Conservation (phyloP, 2,888 invertebrate species). For the Athalia cordata region DNA sequence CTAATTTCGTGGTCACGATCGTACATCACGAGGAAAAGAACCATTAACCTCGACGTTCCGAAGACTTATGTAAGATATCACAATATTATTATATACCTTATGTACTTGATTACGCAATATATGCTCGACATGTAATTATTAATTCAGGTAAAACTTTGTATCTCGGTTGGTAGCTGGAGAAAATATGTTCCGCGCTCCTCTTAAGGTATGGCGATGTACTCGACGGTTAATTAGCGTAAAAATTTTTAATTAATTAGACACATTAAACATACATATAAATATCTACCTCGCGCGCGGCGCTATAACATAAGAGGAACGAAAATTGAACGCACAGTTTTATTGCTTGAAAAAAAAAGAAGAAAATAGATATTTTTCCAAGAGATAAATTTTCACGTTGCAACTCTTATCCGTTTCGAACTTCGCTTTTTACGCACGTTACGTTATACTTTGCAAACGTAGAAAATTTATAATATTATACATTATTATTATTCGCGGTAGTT, state of each 20-base stretch:
- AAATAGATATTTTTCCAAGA: too few species aligned
- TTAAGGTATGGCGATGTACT: constrained; percentile 23
- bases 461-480: background rate
- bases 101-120: background rate
- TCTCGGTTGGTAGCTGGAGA: background rate
- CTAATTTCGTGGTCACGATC: constrained; percentile 28
- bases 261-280: too few species aligned
- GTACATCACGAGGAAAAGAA: constrained; percentile 14
- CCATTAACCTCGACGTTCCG: background rate
- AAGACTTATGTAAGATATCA: too few species aligned
- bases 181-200: constrained; percentile 12
- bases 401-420: too few species aligned
- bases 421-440: too few species aligned
- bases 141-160: constrained; percentile 1
- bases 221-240: constrained; percentile 30
- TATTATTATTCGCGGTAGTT: background rate
- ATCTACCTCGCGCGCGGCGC: too few species aligned
- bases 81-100: too few species aligned
- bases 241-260: constrained; percentile 25
- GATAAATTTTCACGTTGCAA: too few species aligned
- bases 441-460: too few species aligned
- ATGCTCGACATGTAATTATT: background rate
- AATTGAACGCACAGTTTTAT: too few species aligned
- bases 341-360: too few species aligned
- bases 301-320: too few species aligned